phyloP scores from a whole-genome alignment of 2,113 vertebrate genomes.

The Pholis gunnellus region DNA sequence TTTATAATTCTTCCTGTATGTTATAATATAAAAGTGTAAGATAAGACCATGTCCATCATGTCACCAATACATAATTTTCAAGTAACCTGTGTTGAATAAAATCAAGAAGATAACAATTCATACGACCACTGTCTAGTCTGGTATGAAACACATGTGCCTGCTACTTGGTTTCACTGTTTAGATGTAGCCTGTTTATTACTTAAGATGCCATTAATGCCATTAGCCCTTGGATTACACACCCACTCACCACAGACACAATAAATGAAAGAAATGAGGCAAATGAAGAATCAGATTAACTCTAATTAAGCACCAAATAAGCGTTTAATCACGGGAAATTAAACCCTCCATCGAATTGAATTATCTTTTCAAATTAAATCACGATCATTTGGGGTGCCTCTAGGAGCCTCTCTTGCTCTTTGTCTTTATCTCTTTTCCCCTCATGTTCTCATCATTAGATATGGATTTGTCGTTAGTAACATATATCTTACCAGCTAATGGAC shows the following conservation, averaged over 20 bases:
- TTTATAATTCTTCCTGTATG: neutral
- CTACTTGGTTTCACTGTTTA: constrained; percentile 9
- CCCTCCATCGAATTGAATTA: constrained; percentile 66
- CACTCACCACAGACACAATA: constrained; percentile 23
- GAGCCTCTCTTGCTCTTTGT: constrained; percentile 38
- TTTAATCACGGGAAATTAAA: constrained; percentile 67
- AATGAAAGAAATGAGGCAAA: constrained; percentile 54
- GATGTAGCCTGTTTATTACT: constrained; percentile 19
- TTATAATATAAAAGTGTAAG: neutral
- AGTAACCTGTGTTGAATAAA: neutral
- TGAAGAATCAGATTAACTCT: constrained; percentile 55
- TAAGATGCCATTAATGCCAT: constrained; percentile 37
- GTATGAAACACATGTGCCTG: neutral
- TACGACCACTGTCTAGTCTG: neutral
- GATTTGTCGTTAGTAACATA: constrained; percentile 35
- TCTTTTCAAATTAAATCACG: constrained; percentile 58
- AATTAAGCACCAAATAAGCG: constrained; percentile 65
- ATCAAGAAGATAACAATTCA: neutral
- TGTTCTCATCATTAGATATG: constrained; percentile 48
- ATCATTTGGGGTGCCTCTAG: constrained; percentile 44
- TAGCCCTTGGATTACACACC: constrained; percentile 6
- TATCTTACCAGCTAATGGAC: constrained; percentile 42
- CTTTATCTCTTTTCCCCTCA: constrained; percentile 29
- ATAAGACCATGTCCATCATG: neutral
- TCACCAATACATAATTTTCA: neutral